phyloP scores from a whole-genome alignment of 2,113 vertebrate species.

The Paradisaea rubra region DNA sequence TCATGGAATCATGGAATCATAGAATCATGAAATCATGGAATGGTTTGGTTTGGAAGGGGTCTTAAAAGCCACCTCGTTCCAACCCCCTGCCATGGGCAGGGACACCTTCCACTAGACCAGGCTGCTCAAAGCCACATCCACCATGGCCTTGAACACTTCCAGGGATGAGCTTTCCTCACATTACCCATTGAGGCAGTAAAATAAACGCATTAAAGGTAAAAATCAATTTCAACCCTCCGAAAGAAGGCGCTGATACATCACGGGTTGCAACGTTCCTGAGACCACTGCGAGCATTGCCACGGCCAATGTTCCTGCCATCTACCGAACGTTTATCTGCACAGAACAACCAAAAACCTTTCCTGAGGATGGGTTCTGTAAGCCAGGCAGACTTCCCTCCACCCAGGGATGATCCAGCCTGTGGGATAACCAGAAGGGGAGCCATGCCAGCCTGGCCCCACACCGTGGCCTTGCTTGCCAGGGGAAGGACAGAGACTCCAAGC shows the following conservation, averaged over 20 bases:
- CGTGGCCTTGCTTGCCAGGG: not conserved
- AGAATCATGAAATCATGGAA: not conserved
- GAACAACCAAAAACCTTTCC: not conserved
- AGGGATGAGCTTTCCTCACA: not conserved
- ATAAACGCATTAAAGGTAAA: not conserved
- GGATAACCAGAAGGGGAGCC: not conserved
- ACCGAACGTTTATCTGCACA: not conserved
- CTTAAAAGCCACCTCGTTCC: not conserved
- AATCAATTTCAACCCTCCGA: not conserved
- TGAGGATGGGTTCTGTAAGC: not conserved
- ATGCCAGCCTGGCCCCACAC: not conserved
- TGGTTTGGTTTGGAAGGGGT: not conserved
- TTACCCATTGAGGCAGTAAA: not conserved
- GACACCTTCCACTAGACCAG: not conserved
- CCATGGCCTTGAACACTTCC: not conserved
- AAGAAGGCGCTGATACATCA: not conserved
- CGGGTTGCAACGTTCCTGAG: not conserved
- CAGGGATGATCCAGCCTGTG: not conserved
- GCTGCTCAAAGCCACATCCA: not conserved
- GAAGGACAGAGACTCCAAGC: not conserved
- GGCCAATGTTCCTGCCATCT: not conserved
- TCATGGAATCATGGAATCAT: fast-evolving
- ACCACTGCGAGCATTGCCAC: not conserved
- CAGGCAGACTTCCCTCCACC: not conserved
- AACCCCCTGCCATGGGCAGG: not conserved